These are phyloP conservation scores for Tricholauxania praeusta DNA, from an alignment of 2,888 invertebrate species.

Conservation along the genomic window DNA sequence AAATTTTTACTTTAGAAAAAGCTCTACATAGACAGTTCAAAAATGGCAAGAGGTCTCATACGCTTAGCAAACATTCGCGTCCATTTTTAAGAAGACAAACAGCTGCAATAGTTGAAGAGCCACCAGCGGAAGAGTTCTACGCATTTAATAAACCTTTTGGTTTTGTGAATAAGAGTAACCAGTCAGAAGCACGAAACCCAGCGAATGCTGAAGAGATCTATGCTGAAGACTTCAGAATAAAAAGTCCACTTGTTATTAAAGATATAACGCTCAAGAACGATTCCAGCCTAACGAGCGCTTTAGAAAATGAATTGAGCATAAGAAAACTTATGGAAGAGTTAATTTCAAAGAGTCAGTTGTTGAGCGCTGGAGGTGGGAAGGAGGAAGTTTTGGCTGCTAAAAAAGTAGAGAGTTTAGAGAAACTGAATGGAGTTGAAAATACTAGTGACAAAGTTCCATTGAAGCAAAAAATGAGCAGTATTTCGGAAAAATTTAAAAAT, in stretches of 20 bases:
- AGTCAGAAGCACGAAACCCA: background rate
- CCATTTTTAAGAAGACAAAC: background rate
- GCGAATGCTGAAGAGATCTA: background rate
- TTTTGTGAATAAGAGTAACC: background rate
- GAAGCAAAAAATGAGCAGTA: no score
- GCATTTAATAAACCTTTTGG: background rate
- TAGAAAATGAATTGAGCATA: conserved; percentile 5
- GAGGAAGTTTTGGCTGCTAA: no score
- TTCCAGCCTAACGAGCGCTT: background rate
- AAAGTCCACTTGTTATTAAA: background rate
- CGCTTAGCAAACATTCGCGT: background rate
- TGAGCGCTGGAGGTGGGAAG: background rate
- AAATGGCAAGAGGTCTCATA: background rate
- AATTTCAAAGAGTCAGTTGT: background rate
- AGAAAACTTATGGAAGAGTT: conserved; percentile 12
- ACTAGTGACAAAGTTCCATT: no score
- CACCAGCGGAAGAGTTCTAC: background rate
- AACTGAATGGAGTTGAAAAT: no score
- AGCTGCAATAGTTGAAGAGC: background rate
- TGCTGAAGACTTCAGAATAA: background rate
- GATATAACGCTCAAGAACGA: background rate
- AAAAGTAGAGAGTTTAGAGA: no score
- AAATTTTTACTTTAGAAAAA: background rate
- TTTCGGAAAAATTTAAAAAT: no score
- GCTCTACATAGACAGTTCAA: background rate